Percentiles rank a stretch among this genome's conserved stretches.
phyloP scores from a whole-genome alignment of 2,888 invertebrate genomes.

The Heterodera filipjevi region DNA sequence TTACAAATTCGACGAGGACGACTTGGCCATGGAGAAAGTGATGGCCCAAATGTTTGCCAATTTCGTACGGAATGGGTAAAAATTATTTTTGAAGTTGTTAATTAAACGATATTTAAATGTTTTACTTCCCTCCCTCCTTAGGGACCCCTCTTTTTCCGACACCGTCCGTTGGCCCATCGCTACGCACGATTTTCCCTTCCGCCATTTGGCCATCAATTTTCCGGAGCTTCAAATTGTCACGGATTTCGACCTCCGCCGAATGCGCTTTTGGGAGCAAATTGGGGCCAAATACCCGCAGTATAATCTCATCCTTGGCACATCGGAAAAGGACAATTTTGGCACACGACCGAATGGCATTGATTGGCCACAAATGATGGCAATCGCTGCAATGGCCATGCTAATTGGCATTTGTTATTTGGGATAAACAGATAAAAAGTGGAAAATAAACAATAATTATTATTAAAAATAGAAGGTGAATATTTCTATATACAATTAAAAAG shows the following conservation, averaged over 20 bases:
- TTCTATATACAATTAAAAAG: no score
- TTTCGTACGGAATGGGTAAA: conserved; percentile 20
- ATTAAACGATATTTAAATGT: no score
- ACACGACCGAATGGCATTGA: background rate
- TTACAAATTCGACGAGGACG: conserved; percentile 9
- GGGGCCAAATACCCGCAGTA: background rate
- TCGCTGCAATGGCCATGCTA: background rate
- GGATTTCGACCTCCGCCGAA: background rate
- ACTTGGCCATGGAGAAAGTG: conserved; percentile 14
- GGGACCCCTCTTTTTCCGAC: background rate
- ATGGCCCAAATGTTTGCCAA: conserved; percentile 12
- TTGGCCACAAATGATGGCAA: background rate
- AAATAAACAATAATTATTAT: no score
- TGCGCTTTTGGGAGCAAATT: conserved; percentile 1
- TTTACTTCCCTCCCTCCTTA: background rate
- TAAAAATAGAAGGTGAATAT: no score
- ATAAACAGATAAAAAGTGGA: background rate
- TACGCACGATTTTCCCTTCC: background rate
- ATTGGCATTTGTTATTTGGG: background rate
- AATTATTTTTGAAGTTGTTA: background rate
- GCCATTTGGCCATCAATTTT: conserved; percentile 23
- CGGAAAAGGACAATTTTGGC: background rate
- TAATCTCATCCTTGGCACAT: conserved; percentile 10
- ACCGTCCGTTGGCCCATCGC: conserved; percentile 6
- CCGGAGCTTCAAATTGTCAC: background rate